Evolutionary conservation across 2,113 vertebrate genomes (phyloP), one percentile per base, ranked within the genome.

Genomic region (Antechinus flavipes): DNA sequence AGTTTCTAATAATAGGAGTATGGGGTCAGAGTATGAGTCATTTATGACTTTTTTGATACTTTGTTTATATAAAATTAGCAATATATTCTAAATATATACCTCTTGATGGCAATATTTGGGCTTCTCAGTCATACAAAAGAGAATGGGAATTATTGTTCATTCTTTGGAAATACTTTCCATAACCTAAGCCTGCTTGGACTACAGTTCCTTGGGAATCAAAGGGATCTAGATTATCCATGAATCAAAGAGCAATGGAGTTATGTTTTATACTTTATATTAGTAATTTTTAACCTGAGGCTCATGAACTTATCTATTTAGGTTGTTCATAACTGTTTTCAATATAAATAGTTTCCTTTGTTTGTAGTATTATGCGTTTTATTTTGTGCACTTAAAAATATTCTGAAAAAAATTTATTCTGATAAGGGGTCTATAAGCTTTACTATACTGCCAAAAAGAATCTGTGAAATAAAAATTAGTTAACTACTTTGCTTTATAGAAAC

Each of bases 151-250:
- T 94, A 58, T n/a, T 93, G 23, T 89, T n/a, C 68, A 26, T 54
- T 76, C 1, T 35, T 58, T 23, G 91, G 22, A 90, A 91, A 27
- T 52, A 95, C 8, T 58, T 89, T 94, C 95, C 49, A 47, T 95
- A 52, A 30, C 94, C 94, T 97, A 35, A 93, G 3, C 95, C 56
- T 94, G 23, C 90, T 90, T 95, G 23, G 95, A 89, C 92, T 61
- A 47, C 23, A 93, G 16, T 10, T 95, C 8, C 50, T 11, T 91
- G 94, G 90, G 16, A 23, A 9, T 92, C 90, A 49, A 23, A 90
- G 23, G 54, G 93, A 91, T 90, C 89, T 1, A 30, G 68, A 56
- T 30, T 27, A 19, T 19, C n/a, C n/a, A 93, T 96, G 90, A 56
- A 95, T 91, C 56, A 91, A 95, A 96, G 26, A 30, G 5, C 93